Evolutionary conservation across 2,113 vertebrate genomes (phyloP), one percentile per base, ranked within the genome.

Genomic region (Labeo catla): DNA sequence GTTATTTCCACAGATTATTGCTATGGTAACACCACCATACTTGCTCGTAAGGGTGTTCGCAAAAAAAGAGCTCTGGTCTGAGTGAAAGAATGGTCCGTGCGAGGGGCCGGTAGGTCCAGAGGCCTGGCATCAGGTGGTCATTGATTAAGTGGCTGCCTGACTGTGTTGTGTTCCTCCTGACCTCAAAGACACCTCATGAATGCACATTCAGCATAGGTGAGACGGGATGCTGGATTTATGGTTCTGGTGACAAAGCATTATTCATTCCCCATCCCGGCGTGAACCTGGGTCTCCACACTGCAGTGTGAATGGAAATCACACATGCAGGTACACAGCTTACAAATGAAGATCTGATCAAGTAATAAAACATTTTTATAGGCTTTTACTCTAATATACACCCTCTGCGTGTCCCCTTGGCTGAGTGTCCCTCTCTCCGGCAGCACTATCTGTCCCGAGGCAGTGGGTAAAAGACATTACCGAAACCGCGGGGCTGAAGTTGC

Each of bases 101-200:
- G 16, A 65, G 61, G 45, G 73, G n/a, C 12, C 45, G 3, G n/a
- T 28, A 15, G 45, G 73, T 76, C 73, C 45, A 78, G 57, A 65
- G 79, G 59, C 79, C 79, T 81, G 61, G 23, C 80, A 68, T 65
- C 57, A 80, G 77, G 77, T 63, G 77, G 77, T 80, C 80, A 82
- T 82, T 82, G 80, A 82, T 66, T 66, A 68, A 68, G 80, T 82
- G 63, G 43, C 61, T 82, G 61, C 9, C 16, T 70, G 65, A 7
- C 81, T 70, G 65, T 70, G 65, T 70, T 81, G 59, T 83, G 65
- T 52, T 52, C 81, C 47, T 83, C 5, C 49, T 70, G 65, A 83
- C 63, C 81, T 83, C 65, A 83, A 54, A 83, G 79, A 81, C 79
- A 81, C n/a, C 65, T 70, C 28, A 11, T 83, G 63, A 61, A 70